Evolutionary conservation across 2,888 invertebrate species (phyloP), one percentile per base, ranked within the genome.

Genomic region (Punctoribates punctum): DNA sequence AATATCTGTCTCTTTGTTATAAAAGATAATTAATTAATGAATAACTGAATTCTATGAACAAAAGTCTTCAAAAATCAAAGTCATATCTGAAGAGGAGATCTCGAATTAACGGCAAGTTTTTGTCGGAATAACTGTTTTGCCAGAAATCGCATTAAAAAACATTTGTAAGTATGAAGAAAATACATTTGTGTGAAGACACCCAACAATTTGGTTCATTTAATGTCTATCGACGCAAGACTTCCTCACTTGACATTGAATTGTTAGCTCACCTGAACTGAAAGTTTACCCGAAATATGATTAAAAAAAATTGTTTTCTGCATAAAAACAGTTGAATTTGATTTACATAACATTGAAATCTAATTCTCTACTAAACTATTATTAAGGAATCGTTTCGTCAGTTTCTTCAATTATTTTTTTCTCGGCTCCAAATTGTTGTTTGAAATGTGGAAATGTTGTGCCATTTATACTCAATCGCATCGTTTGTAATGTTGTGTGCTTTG

Each of bases 171-270:
- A 67, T 8, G 20, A 13, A 25, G 34, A 42, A 34, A 17, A 67
- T 67, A 3, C 20, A 34, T 72, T 72, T 72, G 48, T 72, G 72
- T 25, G 72, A 72, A 72, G 72, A 72, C 72, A 72, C 72, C 72
- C 72, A 72, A 27, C n/a, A 72, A 72, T 38, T 62, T 72, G 72
- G 72, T 72, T 72, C 72, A 72, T 72, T 72, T 72, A 72, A 72
- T 72, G 72, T 23, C n/a, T 72, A 72, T 42, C 72, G 72, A 72
- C 38, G 38, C 72, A 72, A 42, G 72, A 72, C 72, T 72, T 72
- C 72, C 72, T 72, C 46, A 72, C 48, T 72, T 15, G 17, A 6
- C n/a, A 25, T 38, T 72, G 17, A 27, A 72, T 46, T 48, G 15
- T 46, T 46, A 46, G 38, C 20, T 48, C 20, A 48, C 25, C 34